phyloP scores from a whole-genome alignment of 2,113 vertebrate species.

The Gorsachius goisagi region DNA sequence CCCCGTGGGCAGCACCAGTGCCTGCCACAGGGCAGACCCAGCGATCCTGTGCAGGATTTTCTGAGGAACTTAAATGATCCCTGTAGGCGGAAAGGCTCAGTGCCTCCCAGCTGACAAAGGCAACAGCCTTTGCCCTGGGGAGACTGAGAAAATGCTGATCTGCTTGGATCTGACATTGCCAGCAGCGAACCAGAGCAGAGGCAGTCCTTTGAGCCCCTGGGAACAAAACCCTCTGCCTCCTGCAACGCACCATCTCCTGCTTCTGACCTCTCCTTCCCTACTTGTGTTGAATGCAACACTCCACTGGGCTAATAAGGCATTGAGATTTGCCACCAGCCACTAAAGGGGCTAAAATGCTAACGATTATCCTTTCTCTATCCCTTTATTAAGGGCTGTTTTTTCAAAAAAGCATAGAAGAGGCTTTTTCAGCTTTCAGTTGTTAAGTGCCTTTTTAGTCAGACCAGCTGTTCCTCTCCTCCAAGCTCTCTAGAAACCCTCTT shows the following conservation, averaged over 20 bases:
- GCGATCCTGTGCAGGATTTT: background rate
- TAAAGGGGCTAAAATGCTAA: background rate
- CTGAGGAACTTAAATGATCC: background rate
- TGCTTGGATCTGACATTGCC: background rate
- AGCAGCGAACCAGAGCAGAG: background rate
- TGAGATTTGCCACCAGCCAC: background rate
- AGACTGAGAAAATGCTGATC: background rate
- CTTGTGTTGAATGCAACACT: background rate
- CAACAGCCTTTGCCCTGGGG: background rate
- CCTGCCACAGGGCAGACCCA: background rate
- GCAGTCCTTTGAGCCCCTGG: background rate
- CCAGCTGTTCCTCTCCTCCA: constrained; percentile 36
- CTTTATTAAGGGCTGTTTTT: background rate
- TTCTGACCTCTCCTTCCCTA: background rate
- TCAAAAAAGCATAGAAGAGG: background rate
- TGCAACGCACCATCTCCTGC: background rate
- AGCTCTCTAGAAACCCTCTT: constrained; percentile 26
- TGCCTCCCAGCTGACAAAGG: background rate
- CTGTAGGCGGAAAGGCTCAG: background rate
- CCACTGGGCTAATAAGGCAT: background rate
- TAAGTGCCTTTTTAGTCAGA: background rate
- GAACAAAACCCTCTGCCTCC: background rate
- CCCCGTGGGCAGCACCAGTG: background rate
- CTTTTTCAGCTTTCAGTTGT: constrained; percentile 9
- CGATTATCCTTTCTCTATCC: background rate